These are phyloP conservation scores for Hermatobates lingyangjiaoensis DNA, from an alignment of 1,140 invertebrate genomes.

Conservation along the genomic window DNA sequence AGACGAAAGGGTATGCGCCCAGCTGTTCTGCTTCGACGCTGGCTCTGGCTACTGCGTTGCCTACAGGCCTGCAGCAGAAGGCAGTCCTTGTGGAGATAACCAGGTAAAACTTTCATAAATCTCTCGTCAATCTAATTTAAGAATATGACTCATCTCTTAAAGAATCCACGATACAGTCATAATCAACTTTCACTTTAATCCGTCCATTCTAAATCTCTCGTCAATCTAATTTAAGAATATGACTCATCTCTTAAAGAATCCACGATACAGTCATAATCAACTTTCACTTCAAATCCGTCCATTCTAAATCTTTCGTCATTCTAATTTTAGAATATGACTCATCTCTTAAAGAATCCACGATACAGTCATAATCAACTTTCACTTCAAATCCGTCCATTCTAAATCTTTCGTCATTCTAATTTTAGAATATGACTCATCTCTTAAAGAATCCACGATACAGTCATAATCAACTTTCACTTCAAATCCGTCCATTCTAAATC, in stretches of 20 bases:
- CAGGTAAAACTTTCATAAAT: conserved; percentile 39
- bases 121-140: too few relatives aligned
- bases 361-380: too few relatives aligned
- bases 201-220: not conserved
- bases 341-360: too few relatives aligned
- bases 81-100: conserved; percentile 79
- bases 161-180: not conserved
- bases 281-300: not conserved
- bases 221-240: not conserved
- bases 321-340: too few relatives aligned
- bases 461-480: too few relatives aligned
- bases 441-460: too few relatives aligned
- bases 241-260: not conserved
- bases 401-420: too few relatives aligned
- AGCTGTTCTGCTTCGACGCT: conserved; percentile 86
- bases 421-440: too few relatives aligned
- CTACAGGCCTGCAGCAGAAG: conserved; percentile 83
- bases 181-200: not conserved
- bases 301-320: too few relatives aligned
- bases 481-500: too few relatives aligned
- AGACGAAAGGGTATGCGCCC: conserved; percentile 85
- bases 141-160: not conserved
- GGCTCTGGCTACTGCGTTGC: conserved; percentile 88
- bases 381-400: too few relatives aligned
- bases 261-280: not conserved